Conservation (phyloP, 2,888 invertebrate genomes). For the Mayetiola destructor region DNA sequence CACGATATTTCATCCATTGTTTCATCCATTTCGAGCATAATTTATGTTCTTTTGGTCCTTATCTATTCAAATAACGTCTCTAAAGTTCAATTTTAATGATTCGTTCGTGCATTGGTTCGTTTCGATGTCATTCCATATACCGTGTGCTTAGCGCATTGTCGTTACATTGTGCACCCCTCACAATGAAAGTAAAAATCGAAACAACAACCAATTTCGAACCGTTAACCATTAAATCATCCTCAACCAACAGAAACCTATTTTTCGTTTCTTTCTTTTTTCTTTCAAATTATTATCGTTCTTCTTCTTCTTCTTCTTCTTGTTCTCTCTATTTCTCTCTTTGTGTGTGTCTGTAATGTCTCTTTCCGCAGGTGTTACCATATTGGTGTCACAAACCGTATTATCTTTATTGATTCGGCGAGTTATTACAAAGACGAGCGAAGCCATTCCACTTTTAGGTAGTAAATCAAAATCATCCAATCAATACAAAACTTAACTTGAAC, state of each 20-base stretch:
- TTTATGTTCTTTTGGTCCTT: slow-evolving; percentile 3
- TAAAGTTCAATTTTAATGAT: slow-evolving; percentile 1
- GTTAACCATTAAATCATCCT: too few relatives aligned
- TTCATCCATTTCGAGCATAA: background rate
- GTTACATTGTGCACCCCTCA: too few relatives aligned
- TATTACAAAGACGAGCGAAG: slow-evolving; percentile 98
- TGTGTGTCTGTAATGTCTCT: slow-evolving; percentile 35
- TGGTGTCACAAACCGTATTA: slow-evolving; percentile 98
- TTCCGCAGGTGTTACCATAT: slow-evolving; percentile 95
- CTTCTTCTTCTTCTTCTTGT: background rate
- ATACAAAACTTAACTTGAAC: background rate
- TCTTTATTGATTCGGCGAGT: slow-evolving; percentile 98
- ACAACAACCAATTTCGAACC: too few relatives aligned
- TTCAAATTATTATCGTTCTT: background rate
- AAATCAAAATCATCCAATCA: background rate
- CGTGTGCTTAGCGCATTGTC: too few relatives aligned
- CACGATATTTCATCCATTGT: too few relatives aligned
- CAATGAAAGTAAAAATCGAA: too few relatives aligned
- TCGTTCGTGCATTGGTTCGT: background rate
- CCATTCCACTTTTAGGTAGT: slow-evolving; percentile 94
- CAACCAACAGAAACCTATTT: background rate
- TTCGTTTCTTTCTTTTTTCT: background rate
- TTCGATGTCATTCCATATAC: background rate
- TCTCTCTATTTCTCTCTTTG: background rate
- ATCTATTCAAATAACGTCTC: slow-evolving; percentile 1